These are phyloP conservation scores for Indicator indicator DNA, from an alignment of 2,113 vertebrate species.

Conservation along the genomic window DNA sequence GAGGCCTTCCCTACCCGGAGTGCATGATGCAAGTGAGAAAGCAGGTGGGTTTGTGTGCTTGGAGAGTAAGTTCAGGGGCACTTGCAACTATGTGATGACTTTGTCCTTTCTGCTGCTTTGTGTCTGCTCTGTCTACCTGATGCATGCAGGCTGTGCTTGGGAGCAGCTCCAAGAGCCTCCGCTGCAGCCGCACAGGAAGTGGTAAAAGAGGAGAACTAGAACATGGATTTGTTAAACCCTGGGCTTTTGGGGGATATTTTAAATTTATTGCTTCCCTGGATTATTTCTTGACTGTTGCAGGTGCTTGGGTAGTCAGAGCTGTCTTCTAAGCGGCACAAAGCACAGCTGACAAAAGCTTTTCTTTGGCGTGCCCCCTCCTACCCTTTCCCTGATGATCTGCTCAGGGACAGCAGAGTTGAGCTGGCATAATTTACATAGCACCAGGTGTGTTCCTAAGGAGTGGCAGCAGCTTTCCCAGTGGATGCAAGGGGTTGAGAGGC, in stretches of 20 bases:
- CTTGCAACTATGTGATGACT: background rate
- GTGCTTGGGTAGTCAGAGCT: background rate
- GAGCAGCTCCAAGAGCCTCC: background rate
- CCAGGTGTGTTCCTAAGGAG: background rate
- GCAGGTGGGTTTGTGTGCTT: constrained; percentile 13
- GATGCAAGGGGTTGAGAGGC: background rate
- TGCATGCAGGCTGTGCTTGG: background rate
- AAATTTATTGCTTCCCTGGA: constrained; percentile 18
- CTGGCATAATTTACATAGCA: background rate
- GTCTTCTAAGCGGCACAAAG: background rate
- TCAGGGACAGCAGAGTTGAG: background rate
- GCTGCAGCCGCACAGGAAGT: constrained; percentile 5
- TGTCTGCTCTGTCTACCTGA: constrained; percentile 28
- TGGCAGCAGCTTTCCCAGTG: background rate
- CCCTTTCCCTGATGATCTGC: background rate
- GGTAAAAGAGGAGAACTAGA: constrained; percentile 16
- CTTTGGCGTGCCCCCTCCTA: background rate
- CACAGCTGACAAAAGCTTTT: background rate
- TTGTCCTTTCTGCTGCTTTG: background rate
- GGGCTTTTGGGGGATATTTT: background rate
- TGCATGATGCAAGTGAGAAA: constrained; percentile 43
- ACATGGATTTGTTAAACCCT: background rate
- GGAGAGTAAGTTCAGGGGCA: background rate
- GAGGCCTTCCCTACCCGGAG: background rate
- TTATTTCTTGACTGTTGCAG: background rate